Conservation (phyloP, 1,140 invertebrate species). For the Scylla paramamosain region DNA sequence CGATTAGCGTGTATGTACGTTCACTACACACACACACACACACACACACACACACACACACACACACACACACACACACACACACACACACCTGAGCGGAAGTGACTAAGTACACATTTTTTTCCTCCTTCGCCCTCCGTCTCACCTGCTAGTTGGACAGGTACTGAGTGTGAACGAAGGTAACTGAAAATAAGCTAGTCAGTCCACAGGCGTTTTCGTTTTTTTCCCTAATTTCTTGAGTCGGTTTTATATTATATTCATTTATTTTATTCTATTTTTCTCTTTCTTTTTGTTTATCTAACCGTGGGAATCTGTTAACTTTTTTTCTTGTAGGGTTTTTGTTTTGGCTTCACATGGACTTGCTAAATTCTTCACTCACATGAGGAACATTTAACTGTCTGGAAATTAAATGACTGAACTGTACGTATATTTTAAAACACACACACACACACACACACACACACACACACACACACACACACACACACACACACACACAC, state of each 20-base stretch:
- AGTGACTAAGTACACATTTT: neutral
- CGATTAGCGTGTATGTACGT: too few species aligned
- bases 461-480: neutral
- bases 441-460: neutral
- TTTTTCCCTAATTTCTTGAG: neutral
- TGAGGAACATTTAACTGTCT: neutral
- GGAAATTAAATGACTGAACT: neutral
- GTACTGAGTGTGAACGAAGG: neutral
- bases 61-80: conserved; percentile 14
- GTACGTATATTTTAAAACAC: neutral
- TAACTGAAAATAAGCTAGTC: neutral
- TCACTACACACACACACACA: neutral
- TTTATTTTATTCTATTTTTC: neutral
- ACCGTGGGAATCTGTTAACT: neutral
- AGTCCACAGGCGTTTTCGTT: neutral
- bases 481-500: too few species aligned
- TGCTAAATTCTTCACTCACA: too few species aligned
- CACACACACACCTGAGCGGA: conserved; percentile 5
- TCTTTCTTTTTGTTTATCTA: neutral
- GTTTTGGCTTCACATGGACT: too few species aligned
- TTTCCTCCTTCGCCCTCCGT: neutral
- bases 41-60: conserved; percentile 10
- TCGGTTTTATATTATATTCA: too few species aligned
- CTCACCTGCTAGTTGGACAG: neutral
- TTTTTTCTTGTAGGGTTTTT: neutral